Evolutionary conservation across 2,113 vertebrate species (phyloP).

Genomic region (Pedetes capensis): DNA sequence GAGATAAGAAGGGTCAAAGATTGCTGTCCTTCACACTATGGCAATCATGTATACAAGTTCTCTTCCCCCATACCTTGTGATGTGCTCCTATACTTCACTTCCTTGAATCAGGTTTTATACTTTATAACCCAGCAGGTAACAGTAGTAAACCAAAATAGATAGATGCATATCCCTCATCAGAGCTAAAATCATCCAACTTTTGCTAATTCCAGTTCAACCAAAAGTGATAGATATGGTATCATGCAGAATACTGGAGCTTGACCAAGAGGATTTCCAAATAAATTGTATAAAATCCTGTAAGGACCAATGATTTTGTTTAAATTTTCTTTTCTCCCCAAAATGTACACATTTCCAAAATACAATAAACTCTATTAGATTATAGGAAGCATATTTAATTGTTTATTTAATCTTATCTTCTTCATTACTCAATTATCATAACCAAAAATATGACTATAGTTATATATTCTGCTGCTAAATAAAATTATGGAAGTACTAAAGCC

Average conservation of each 20-base stretch:
- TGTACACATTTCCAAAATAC: background rate
- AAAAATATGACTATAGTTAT: background rate
- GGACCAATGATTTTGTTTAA: background rate
- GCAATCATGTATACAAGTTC: background rate
- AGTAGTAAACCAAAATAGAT: background rate
- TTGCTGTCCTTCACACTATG: background rate
- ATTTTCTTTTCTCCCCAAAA: background rate
- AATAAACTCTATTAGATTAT: background rate
- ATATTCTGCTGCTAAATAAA: conserved; percentile 7
- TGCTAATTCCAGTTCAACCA: background rate
- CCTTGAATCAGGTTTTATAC: background rate
- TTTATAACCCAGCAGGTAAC: background rate
- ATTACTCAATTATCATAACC: background rate
- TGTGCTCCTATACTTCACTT: background rate
- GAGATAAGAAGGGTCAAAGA: background rate
- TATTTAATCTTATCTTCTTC: background rate
- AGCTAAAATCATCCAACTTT: background rate
- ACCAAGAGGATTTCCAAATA: conserved; percentile 4
- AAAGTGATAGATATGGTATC: background rate
- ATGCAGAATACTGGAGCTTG: background rate
- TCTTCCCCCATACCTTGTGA: background rate
- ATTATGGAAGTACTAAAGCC: background rate
- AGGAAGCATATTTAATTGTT: background rate
- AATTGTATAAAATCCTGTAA: background rate
- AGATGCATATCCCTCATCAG: background rate